These are phyloP conservation scores for Callimorpha dominula DNA, from an alignment of 2,888 invertebrate species.

Conservation along the genomic window DNA sequence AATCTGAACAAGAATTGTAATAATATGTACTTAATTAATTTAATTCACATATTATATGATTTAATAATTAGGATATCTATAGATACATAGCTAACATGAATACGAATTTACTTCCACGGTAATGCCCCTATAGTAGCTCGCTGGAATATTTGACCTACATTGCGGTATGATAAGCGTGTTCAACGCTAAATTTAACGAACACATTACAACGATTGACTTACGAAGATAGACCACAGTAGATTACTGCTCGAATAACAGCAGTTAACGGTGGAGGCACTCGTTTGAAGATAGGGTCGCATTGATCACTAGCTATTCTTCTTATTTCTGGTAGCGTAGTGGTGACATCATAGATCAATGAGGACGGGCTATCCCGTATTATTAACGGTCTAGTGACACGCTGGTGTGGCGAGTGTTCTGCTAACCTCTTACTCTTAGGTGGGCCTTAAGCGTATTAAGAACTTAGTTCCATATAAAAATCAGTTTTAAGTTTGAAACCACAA, in stretches of 20 bases:
- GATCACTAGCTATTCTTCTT: background rate
- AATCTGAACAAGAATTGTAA: background rate
- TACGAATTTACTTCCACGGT: conserved; percentile 58
- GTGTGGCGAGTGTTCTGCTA: too few relatives aligned
- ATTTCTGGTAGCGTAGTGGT: background rate
- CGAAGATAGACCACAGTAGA: background rate
- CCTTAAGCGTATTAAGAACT: too few relatives aligned
- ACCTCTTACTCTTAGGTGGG: too few relatives aligned
- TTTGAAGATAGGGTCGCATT: background rate
- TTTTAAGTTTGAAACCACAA: background rate
- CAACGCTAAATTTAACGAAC: conserved; percentile 45
- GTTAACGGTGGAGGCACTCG: background rate
- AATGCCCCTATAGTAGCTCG: conserved; percentile 70
- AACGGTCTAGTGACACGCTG: too few relatives aligned
- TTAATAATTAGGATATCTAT: background rate
- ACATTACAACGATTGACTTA: conserved; percentile 34
- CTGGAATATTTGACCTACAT: conserved; percentile 66
- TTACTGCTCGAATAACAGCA: background rate
- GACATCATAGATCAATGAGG: background rate
- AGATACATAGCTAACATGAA: conserved; percentile 20
- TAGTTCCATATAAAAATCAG: too few relatives aligned
- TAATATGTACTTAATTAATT: background rate
- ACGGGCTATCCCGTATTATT: too few relatives aligned
- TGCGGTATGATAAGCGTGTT: conserved; percentile 60
- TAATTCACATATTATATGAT: background rate